Conservation (phyloP, 2,797 vertebrate genomes). For the Neosalanx taihuensis region DNA sequence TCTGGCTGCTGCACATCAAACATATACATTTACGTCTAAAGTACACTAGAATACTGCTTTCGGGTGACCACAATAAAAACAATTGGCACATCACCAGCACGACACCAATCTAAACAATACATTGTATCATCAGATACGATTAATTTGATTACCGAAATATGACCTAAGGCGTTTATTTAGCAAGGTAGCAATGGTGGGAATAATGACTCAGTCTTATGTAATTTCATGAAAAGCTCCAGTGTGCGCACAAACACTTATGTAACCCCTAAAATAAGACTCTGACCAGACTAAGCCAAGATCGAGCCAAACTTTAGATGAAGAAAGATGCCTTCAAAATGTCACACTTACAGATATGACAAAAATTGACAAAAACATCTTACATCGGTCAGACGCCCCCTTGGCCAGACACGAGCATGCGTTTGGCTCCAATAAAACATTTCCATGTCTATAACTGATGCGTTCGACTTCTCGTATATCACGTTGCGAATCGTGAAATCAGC, state of each 20-base stretch:
- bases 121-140: too few species aligned
- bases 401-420: neutral
- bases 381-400: neutral
- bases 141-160: neutral
- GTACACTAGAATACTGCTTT: too few species aligned
- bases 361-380: too few species aligned
- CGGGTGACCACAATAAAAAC: too few species aligned
- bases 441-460: constrained; percentile 23
- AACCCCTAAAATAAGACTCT: neutral
- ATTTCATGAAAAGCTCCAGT: constrained; percentile 45
- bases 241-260: constrained; percentile 30
- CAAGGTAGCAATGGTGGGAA: constrained; percentile 34
- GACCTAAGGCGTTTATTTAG: neutral
- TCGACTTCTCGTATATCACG: constrained; percentile 4
- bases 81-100: too few species aligned
- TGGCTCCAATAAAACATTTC: neutral
- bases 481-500: too few species aligned
- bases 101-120: too few species aligned
- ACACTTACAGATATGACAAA: neutral
- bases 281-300: neutral
- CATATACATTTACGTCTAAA: constrained; percentile 14
- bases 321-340: neutral
- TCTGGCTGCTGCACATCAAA: constrained; percentile 64
- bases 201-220: constrained; percentile 47
- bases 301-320: neutral